These are phyloP conservation scores for Dasyornis broadbenti DNA, from an alignment of 2,113 vertebrate genomes.

Conservation along the genomic window DNA sequence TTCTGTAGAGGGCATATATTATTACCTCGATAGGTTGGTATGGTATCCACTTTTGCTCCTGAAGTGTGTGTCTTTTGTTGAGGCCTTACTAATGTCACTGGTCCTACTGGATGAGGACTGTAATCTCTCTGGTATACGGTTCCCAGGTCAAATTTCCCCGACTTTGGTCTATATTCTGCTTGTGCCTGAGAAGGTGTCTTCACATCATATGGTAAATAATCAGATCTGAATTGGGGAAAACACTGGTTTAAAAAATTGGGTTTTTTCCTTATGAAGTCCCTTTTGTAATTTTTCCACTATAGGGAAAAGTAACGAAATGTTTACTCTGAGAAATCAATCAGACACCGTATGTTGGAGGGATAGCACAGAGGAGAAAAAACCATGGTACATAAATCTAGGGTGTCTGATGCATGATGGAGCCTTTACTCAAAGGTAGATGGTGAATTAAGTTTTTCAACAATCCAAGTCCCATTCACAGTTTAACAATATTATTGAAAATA, in stretches of 20 bases:
- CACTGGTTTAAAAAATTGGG: neutral
- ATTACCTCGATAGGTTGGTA: conserved; percentile 87
- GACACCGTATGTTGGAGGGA: neutral
- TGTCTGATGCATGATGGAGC: neutral
- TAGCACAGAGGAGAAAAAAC: neutral
- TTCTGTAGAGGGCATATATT: neutral
- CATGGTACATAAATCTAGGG: neutral
- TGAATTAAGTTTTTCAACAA: neutral
- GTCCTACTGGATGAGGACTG: conserved; percentile 69
- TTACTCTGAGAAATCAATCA: neutral
- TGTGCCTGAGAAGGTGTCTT: conserved; percentile 48
- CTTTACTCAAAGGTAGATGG: neutral
- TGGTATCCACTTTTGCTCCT: conserved; percentile 72
- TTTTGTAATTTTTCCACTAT: neutral
- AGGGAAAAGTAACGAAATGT: neutral
- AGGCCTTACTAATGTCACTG: conserved; percentile 65
- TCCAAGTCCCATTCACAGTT: neutral
- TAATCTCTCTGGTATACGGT: conserved; percentile 81
- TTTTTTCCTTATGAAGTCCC: neutral
- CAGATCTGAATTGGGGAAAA: conserved; percentile 68
- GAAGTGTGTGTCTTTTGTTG: conserved; percentile 56
- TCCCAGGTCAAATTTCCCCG: conserved; percentile 71
- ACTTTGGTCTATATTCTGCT: conserved; percentile 68
- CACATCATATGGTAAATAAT: conserved; percentile 76
- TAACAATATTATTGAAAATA: neutral